Evolutionary conservation across 2,797 vertebrate species (phyloP).

Genomic region (Gambelia wislizenii): DNA sequence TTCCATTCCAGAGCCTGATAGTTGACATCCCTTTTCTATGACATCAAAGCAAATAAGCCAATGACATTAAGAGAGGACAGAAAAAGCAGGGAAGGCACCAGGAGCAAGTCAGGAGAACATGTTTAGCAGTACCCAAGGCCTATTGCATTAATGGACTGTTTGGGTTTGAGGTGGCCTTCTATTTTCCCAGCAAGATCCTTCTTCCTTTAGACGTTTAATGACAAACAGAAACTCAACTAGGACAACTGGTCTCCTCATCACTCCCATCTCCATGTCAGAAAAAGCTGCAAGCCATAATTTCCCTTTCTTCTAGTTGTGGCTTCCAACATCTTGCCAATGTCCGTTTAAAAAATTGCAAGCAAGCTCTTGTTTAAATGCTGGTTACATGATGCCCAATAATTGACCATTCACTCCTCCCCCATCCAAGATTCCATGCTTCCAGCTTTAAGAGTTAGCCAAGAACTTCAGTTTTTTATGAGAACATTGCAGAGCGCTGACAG

Average conservation of each 20-base stretch:
- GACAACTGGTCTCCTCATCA: background rate
- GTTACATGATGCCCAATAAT: background rate
- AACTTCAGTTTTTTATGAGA: background rate
- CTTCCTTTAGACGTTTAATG: background rate
- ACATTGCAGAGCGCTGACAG: background rate
- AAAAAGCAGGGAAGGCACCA: background rate
- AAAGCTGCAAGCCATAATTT: background rate
- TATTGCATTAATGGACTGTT: background rate
- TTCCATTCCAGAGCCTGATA: background rate
- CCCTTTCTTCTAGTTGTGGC: background rate
- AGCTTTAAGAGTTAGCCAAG: too few relatives aligned
- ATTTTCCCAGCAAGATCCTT: background rate
- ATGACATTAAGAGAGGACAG: background rate
- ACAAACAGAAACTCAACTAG: background rate
- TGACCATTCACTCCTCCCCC: too few relatives aligned
- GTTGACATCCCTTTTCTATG: background rate
- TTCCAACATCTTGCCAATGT: background rate
- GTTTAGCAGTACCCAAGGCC: background rate
- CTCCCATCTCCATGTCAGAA: too few relatives aligned
- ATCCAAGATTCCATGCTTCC: background rate
- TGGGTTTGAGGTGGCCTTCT: too few relatives aligned
- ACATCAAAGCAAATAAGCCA: background rate
- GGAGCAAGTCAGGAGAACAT: background rate
- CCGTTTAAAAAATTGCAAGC: background rate
- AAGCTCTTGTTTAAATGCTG: background rate